Evolutionary conservation across 1,140 invertebrate genomes (phyloP), one percentile per base, ranked within the genome.

Genomic region (Adelges cooleyi): DNA sequence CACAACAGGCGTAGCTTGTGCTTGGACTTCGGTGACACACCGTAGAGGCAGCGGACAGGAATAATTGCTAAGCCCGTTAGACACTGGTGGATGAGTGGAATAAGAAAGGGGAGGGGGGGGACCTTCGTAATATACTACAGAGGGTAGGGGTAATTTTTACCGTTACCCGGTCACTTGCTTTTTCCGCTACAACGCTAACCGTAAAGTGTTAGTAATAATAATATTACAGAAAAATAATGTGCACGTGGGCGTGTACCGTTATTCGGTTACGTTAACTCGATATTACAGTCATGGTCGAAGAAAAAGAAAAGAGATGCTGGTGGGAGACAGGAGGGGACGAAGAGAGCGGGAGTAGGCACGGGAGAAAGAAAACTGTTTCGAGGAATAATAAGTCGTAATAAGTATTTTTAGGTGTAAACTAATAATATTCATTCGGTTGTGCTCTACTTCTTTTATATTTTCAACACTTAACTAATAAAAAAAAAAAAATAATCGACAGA

Each of bases 81-180:
- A 6, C 11, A 33, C 29, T 33, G 29, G 5, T 5, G 5, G 5
- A 33, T 33, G 29, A 33, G 11, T 33, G 5, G 29, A 33, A 33
- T 6, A 11, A 11, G 23, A 17, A 25, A 15, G 23, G 15, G 49
- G 11, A 11, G 29, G 23, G 23, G 49, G 25, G 23, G 15, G 49
- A 29, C 49, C 40, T 44, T 27, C 36, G 54, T 59, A 42, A 59
- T 59, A 59, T 6, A 53, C 20, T 33, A 53, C 36, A 53, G 23
- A 11, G 11, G 29, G 29, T 5, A 6, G 11, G 29, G 29, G 29
- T 5, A 9, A 18, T 9, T 42, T 59, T 59, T 59, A 59, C 54
- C 54, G 54, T 59, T 59, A 59, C 54, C 54, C 22, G 54, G 54
- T 59, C 54, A 59, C 54, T 59, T n/a, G 54, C 36, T 59, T 59